These are phyloP conservation scores for Notiomystis cincta DNA, from an alignment of 2,113 vertebrate species.

Conservation along the genomic window DNA sequence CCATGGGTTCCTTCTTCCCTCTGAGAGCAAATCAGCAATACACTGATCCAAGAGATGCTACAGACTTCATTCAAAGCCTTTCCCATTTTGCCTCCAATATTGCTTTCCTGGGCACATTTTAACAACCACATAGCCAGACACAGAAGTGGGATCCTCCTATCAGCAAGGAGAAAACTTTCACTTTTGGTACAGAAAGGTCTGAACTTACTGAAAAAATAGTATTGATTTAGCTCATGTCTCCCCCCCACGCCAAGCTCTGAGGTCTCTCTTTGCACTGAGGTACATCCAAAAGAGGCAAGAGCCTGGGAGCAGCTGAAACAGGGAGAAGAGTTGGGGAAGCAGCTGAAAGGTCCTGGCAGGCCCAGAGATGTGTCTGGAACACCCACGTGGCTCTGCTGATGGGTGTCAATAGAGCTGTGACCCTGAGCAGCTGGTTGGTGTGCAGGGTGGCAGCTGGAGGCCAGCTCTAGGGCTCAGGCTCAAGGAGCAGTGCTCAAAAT, in stretches of 20 bases:
- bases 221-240: background rate
- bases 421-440: background rate
- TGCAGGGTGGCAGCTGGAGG: background rate
- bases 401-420: background rate
- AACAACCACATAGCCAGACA: background rate
- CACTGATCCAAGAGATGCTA: background rate
- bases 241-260: background rate
- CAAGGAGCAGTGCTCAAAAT: background rate
- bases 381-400: rapidly evolving
- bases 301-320: background rate
- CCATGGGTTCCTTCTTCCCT: background rate
- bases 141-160: background rate
- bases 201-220: background rate
- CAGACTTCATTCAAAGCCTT: background rate
- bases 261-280: background rate
- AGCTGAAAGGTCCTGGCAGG: background rate
- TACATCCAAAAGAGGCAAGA: background rate
- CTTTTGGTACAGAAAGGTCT: background rate
- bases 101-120: background rate
- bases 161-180: background rate
- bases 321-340: background rate
- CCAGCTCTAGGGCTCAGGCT: background rate
- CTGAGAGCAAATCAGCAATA: background rate
- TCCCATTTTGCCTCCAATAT: background rate
- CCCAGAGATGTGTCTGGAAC: background rate